Base-by-base conservation (phyloP, 64 coral and sea anemone species). In the Stichodactyla mertensii region DNA sequence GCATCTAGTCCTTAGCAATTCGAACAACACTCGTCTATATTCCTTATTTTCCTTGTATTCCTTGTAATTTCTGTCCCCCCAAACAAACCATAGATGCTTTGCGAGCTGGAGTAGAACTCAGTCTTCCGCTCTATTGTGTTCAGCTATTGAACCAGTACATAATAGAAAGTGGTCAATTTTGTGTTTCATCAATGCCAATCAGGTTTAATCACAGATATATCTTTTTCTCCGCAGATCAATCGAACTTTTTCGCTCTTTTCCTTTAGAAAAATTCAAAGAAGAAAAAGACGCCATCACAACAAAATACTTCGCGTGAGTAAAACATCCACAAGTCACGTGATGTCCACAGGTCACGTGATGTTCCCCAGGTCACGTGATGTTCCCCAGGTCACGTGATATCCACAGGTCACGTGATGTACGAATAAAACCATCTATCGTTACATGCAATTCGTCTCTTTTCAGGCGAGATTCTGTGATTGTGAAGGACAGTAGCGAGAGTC, bases 291-390 rank as follows among this genome's bases (percentile, higher is more conserved):
- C 93, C 11, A 89, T 89, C 13, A 86, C 87, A 51, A 95, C 93
- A 60, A 95, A 92, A 51, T 95, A 95, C 78, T 95, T 92, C 52
- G 93, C 90, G 93, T 95, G 84, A 89, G 93, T 95, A 84, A 79
- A 36, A 3, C 2, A 57, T 28, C 69, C 27, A 23, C 20, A 36
- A 2, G 62, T 22, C 62, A 66, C n/a, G n/a, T n/a, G n/a, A n/a
- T n/a, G n/a, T n/a, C n/a, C n/a, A n/a, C n/a, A n/a, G n/a, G n/a
- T n/a, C n/a, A n/a, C n/a, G n/a, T n/a, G n/a, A n/a, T n/a, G n/a
- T n/a, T n/a, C n/a, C n/a, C n/a, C n/a, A n/a, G n/a, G n/a, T n/a
- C n/a, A n/a, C n/a, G n/a, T n/a, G n/a, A n/a, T n/a, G n/a, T n/a
- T n/a, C n/a, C n/a, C n/a, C n/a, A n/a, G n/a, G n/a, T n/a, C n/a